Percentiles rank a stretch among this genome's conserved stretches.
Conservation (phyloP, 2,888 invertebrate species). For the Hybos culiciformis region DNA sequence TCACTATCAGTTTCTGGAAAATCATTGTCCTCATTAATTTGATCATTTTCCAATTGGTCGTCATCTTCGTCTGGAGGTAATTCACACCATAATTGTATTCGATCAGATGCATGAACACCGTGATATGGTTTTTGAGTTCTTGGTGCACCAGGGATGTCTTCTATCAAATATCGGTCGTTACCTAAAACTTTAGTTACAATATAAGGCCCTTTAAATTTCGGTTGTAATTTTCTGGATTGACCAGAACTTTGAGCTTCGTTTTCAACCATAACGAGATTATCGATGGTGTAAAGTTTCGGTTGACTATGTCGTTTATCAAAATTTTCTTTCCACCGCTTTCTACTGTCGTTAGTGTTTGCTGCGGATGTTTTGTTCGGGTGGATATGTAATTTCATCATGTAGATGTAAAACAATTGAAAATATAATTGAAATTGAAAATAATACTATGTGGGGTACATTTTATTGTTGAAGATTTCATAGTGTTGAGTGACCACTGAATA, state of each 20-base stretch:
- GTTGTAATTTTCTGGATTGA: constrained; percentile 12
- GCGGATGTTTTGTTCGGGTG: neutral
- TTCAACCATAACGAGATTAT: constrained; percentile 1
- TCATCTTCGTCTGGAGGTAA: neutral
- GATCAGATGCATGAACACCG: constrained; percentile 13
- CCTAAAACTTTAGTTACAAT: constrained; percentile 9
- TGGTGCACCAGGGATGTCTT: constrained; percentile 13
- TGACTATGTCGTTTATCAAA: neutral
- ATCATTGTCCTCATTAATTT: no score
- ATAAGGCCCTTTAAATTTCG: constrained; percentile 14
- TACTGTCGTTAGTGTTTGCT: neutral
- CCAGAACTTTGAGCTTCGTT: constrained; percentile 2
- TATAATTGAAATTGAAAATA: constrained; percentile 11
- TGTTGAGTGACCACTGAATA: constrained; percentile 14
- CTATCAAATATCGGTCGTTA: constrained; percentile 15
- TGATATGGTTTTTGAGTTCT: constrained; percentile 12
- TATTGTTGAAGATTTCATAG: constrained; percentile 10
- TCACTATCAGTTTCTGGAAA: no score
- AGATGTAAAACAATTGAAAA: neutral
- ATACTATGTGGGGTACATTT: constrained; percentile 14
- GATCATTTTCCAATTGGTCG: no score
- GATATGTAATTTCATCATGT: neutral
- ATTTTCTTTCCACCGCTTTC: constrained; percentile 3
- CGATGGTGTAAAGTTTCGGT: constrained; percentile 1
- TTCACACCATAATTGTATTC: constrained; percentile 12